These are phyloP conservation scores for Porites evermanni DNA, from an alignment of 92 coral and sea anemone species.

Conservation along the genomic window DNA sequence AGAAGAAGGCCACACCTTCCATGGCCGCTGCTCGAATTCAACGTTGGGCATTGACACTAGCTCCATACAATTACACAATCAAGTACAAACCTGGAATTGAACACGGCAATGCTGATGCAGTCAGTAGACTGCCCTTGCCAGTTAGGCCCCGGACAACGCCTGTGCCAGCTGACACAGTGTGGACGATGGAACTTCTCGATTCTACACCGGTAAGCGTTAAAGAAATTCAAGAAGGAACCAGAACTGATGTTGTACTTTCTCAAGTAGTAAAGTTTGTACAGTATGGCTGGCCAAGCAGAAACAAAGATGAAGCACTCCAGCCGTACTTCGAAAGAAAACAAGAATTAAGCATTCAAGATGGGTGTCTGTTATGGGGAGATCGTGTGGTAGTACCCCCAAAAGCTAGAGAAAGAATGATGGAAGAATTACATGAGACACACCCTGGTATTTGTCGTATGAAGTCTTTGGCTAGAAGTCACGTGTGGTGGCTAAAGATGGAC, in stretches of 20 bases:
- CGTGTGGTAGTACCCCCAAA: constrained; percentile 33
- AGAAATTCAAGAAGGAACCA: constrained; percentile 21
- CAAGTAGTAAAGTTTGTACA: constrained; percentile 13
- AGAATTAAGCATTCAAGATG: constrained; percentile 37
- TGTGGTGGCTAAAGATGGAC: constrained; percentile 31
- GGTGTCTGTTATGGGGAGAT: constrained; percentile 34
- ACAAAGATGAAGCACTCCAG: constrained; percentile 7
- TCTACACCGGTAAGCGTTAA: constrained; percentile 31
- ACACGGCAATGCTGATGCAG: constrained; percentile 49
- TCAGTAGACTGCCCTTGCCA: constrained; percentile 30
- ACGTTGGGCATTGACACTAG: constrained; percentile 14
- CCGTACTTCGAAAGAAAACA: neutral
- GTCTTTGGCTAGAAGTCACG: constrained; percentile 21
- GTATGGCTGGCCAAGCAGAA: neutral
- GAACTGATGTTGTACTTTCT: constrained; percentile 11
- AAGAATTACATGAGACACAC: constrained; percentile 26
- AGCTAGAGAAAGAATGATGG: constrained; percentile 21
- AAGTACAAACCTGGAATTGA: constrained; percentile 63
- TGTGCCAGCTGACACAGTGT: constrained; percentile 34
- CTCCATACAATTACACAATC: constrained; percentile 48
- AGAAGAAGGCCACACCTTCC: constrained; percentile 61
- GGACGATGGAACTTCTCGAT: constrained; percentile 30
- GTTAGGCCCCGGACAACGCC: constrained; percentile 22
- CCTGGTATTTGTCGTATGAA: constrained; percentile 41
- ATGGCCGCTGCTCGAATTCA: constrained; percentile 64